These are phyloP conservation scores for Phenganax marumi DNA, from an alignment of 92 coral and sea anemone species.

Conservation along the genomic window DNA sequence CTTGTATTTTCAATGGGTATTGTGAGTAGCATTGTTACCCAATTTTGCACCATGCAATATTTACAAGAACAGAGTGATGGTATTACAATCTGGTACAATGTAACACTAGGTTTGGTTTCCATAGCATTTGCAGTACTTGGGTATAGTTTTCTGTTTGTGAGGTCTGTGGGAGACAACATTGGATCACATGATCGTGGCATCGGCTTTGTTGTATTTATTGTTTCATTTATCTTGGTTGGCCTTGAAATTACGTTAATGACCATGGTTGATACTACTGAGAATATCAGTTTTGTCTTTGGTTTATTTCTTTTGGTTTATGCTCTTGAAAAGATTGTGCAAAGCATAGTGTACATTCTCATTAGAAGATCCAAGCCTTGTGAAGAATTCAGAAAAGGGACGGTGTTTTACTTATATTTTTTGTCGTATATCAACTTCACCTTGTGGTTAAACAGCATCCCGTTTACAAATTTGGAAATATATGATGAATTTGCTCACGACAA, in stretches of 20 bases:
- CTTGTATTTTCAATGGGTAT: conserved; percentile 13
- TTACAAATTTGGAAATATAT: neutral
- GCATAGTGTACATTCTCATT: conserved; percentile 44
- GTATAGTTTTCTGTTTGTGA: neutral
- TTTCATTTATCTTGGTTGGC: neutral
- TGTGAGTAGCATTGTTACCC: conserved; percentile 4
- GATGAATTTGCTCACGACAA: conserved; percentile 8
- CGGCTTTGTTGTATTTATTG: conserved; percentile 18
- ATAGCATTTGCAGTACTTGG: conserved; percentile 5
- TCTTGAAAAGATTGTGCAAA: conserved; percentile 59
- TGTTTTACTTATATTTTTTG: conserved; percentile 63
- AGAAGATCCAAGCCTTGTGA: conserved; percentile 36
- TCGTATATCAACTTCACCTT: conserved; percentile 67
- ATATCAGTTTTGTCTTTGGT: neutral
- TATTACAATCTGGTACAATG: conserved; percentile 19
- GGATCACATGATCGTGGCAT: conserved; percentile 43
- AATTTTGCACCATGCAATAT: conserved; percentile 32
- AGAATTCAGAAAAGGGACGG: conserved; percentile 47
- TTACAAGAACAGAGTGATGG: conserved; percentile 57
- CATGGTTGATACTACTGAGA: neutral
- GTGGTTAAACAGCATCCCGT: conserved; percentile 62
- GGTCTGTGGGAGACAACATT: conserved; percentile 7
- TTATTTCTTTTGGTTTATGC: conserved; percentile 7
- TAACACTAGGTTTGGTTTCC: neutral
- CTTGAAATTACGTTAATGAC: neutral